Conservation (phyloP, 2,113 vertebrate species). For the Xenopus borealis region DNA sequence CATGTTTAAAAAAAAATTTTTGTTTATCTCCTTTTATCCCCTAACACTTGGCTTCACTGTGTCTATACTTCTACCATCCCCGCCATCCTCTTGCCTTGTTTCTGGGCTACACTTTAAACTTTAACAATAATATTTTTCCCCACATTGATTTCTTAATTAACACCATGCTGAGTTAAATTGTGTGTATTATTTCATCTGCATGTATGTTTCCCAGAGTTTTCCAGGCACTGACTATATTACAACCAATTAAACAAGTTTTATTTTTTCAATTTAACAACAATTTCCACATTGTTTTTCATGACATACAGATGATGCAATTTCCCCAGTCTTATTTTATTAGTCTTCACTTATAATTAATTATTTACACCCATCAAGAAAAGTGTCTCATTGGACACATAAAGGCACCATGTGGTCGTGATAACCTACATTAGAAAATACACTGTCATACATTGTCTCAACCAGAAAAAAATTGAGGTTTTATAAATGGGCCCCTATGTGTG, state of each 20-base stretch:
- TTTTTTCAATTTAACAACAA: not conserved
- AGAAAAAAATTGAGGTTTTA: too few relatives aligned
- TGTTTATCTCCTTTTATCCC: too few relatives aligned
- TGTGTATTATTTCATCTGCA: not conserved
- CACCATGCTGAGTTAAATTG: not conserved
- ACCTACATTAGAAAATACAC: too few relatives aligned
- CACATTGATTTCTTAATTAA: not conserved
- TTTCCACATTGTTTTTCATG: not conserved
- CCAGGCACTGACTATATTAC: not conserved
- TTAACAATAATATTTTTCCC: not conserved
- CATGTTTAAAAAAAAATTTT: too few relatives aligned
- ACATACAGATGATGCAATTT: not conserved
- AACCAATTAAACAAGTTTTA: not conserved
- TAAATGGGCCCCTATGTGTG: too few relatives aligned
- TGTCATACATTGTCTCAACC: too few relatives aligned
- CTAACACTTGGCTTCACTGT: too few relatives aligned
- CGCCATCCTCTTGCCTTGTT: not conserved
- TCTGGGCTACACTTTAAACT: not conserved
- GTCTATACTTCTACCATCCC: not conserved
- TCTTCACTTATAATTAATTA: too few relatives aligned
- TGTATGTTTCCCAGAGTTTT: not conserved
- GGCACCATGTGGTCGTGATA: too few relatives aligned
- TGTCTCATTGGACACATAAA: too few relatives aligned
- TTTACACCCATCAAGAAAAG: too few relatives aligned
- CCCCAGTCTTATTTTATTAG: too few relatives aligned